A percentile compares a stretch with the other conserved stretches of the same genome.
phyloP scores from a whole-genome alignment of 2,113 vertebrate species.

The Lynx canadensis region DNA sequence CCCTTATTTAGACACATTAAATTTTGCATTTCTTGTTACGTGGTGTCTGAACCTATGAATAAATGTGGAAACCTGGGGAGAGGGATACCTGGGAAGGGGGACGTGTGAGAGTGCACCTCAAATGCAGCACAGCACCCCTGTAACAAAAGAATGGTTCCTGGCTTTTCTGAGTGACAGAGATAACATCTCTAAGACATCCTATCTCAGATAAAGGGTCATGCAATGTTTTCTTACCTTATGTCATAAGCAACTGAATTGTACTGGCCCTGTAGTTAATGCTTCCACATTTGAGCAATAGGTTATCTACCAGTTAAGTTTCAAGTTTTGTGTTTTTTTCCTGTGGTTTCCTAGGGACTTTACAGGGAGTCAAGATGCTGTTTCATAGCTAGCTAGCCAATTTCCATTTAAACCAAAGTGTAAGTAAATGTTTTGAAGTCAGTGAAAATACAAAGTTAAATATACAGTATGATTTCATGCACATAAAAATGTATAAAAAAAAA shows the following conservation, averaged over 20 bases:
- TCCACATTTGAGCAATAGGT: background rate
- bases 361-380: background rate
- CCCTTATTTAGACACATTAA: background rate
- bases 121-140: background rate
- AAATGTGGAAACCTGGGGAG: background rate
- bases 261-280: background rate
- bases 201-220: background rate
- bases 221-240: background rate
- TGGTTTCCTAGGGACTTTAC: background rate
- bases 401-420: conserved; percentile 13
- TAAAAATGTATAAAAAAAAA: conserved; percentile 12
- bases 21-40: background rate
- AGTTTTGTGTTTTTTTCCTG: background rate
- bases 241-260: background rate
- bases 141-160: background rate
- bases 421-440: conserved; percentile 34
- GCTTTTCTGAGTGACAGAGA: background rate
- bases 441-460: conserved; percentile 23
- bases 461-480: background rate
- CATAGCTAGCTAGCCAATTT: background rate
- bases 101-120: background rate
- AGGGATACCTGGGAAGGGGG: background rate
- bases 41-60: background rate
- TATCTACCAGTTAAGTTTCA: conserved; percentile 16
- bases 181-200: background rate